Evolutionary conservation across 2,888 invertebrate genomes (phyloP).

Genomic region (Hypsopygia costalis): DNA sequence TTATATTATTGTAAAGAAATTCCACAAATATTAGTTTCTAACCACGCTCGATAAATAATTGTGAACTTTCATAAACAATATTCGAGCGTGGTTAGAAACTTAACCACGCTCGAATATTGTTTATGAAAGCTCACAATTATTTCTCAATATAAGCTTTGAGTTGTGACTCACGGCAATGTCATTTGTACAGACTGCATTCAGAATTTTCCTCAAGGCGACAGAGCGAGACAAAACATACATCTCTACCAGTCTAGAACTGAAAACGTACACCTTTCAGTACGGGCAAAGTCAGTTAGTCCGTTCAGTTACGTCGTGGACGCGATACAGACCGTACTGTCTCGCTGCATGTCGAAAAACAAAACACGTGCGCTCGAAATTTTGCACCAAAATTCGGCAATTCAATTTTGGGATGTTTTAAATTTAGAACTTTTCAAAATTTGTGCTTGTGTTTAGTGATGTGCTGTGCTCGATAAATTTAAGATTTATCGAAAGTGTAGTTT

Average conservation of each 20-base stretch:
- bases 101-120: too few species aligned
- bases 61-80: too few species aligned
- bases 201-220: constrained; percentile 5
- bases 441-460: constrained; percentile 3
- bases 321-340: not conserved
- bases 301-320: not conserved
- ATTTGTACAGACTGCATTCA: constrained; percentile 4
- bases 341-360: not conserved
- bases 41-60: too few species aligned
- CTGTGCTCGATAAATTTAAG: constrained; percentile 6
- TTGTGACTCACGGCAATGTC: constrained; percentile 6
- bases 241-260: constrained; percentile 4
- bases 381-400: not conserved
- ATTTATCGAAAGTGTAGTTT: constrained; percentile 12
- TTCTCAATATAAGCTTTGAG: constrained; percentile 3
- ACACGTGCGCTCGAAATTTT: constrained; percentile 12
- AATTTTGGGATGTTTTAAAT: not conserved
- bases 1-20: too few species aligned
- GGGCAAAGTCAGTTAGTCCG: constrained; percentile 3
- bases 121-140: constrained; percentile 1
- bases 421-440: constrained; percentile 8
- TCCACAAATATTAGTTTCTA: too few species aligned
- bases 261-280: constrained; percentile 11
- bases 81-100: too few species aligned
- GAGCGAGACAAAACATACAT: constrained; percentile 5